phyloP scores from a whole-genome alignment of 2,797 vertebrate species.

The Clamator glandarius region DNA sequence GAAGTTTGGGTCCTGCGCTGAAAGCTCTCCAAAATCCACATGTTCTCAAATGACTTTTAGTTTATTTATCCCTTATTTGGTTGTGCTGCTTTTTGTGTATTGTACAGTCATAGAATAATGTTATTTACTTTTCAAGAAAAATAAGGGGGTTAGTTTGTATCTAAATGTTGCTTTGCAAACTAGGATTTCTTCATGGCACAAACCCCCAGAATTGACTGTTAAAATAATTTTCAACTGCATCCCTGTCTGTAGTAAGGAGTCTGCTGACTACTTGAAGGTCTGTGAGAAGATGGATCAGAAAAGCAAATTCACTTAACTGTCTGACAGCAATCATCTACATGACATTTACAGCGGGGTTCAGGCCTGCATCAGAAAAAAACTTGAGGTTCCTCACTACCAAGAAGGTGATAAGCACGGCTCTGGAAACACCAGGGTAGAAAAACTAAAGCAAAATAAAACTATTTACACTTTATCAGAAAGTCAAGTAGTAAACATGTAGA shows the following conservation, averaged over 20 bases:
- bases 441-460: neutral
- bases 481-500: neutral
- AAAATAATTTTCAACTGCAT: neutral
- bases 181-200: neutral
- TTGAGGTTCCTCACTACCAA: rapidly evolving
- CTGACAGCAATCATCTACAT: rapidly evolving
- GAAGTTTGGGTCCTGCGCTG: neutral
- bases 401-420: neutral
- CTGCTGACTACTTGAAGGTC: neutral
- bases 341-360: neutral
- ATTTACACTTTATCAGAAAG: neutral
- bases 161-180: neutral
- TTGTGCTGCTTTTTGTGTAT: neutral
- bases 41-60: neutral
- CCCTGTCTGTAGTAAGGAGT: neutral
- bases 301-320: neutral
- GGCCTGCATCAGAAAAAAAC: neutral
- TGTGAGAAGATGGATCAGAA: neutral
- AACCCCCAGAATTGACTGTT: neutral
- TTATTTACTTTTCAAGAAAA: neutral
- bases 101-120: neutral
- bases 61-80: neutral
- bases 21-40: neutral
- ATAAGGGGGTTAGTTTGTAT: neutral
- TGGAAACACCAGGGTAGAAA: neutral